Conservation (phyloP, 1,140 invertebrate genomes). For the Homalodisca vitripennis region DNA sequence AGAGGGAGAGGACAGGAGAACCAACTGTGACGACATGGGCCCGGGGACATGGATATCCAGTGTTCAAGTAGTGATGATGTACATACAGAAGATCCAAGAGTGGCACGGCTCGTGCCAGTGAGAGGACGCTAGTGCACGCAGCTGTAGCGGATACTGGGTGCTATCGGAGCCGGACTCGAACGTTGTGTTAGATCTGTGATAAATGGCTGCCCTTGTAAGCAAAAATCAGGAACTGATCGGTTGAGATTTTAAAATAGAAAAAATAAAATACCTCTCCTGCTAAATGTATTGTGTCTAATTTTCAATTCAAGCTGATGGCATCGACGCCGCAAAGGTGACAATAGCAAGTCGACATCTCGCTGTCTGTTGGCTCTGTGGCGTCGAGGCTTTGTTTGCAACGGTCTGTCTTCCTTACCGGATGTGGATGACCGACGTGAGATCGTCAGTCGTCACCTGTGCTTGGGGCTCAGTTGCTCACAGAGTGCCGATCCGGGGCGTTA, state of each 20-base stretch:
- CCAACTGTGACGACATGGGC: neutral
- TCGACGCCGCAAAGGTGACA: neutral
- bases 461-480: constrained; percentile 39
- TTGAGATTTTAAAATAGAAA: constrained; percentile 19
- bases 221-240: constrained; percentile 31
- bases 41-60: constrained; percentile 6
- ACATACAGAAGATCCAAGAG: no score
- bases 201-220: constrained; percentile 14
- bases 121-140: constrained; percentile 10
- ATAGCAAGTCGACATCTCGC: no score
- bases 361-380: neutral
- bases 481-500: constrained; percentile 30
- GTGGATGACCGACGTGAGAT: constrained; percentile 23
- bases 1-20: neutral
- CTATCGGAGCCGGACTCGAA: neutral
- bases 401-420: constrained; percentile 29
- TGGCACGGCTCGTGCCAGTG: neutral
- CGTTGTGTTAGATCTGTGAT: neutral
- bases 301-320: constrained; percentile 12
- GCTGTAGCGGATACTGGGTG: neutral
- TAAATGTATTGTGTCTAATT: constrained; percentile 36
- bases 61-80: constrained; percentile 8
- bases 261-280: constrained; percentile 31
- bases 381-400: neutral
- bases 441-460: constrained; percentile 26